Conservation (phyloP, 2,797 vertebrate species). For the Emys orbicularis region DNA sequence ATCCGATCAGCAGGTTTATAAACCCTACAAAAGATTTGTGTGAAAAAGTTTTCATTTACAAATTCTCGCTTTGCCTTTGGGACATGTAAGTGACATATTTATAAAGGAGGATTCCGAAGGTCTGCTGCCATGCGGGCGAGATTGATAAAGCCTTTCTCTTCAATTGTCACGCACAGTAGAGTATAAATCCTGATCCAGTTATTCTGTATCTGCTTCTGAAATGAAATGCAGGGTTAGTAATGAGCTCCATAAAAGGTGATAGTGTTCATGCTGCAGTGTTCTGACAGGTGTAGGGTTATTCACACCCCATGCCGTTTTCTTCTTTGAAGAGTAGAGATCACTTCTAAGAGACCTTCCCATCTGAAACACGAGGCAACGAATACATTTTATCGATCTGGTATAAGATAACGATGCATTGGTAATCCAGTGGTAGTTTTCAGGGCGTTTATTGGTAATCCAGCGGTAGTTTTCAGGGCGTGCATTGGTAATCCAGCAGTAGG, state of each 20-base stretch:
- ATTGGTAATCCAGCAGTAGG: not conserved
- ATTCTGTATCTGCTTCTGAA: not conserved
- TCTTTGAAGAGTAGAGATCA: not conserved
- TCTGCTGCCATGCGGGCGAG: not conserved
- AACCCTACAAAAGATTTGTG: constrained; percentile 74
- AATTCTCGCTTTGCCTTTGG: constrained; percentile 69
- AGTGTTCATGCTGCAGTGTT: not conserved
- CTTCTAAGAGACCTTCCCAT: not conserved
- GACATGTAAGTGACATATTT: constrained; percentile 60
- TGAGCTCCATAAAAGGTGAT: not conserved
- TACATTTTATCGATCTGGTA: not conserved
- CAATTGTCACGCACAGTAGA: fast-evolving
- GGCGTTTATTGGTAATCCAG: not conserved
- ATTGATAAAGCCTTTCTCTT: constrained; percentile 56
- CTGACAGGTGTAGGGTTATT: not conserved
- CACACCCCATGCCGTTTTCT: not conserved
- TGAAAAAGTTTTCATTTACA: constrained; percentile 73
- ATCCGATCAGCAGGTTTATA: constrained; percentile 73
- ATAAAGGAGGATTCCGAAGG: constrained; percentile 52
- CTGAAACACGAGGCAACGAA: not conserved
- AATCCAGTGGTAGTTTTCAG: not conserved
- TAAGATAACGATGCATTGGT: not conserved
- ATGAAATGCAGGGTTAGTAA: not conserved
- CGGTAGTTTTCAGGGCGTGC: not conserved
- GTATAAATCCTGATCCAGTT: constrained; percentile 47